These are phyloP conservation scores for Unio pictorum DNA, from an alignment of 2,888 invertebrate species.

Conservation along the genomic window DNA sequence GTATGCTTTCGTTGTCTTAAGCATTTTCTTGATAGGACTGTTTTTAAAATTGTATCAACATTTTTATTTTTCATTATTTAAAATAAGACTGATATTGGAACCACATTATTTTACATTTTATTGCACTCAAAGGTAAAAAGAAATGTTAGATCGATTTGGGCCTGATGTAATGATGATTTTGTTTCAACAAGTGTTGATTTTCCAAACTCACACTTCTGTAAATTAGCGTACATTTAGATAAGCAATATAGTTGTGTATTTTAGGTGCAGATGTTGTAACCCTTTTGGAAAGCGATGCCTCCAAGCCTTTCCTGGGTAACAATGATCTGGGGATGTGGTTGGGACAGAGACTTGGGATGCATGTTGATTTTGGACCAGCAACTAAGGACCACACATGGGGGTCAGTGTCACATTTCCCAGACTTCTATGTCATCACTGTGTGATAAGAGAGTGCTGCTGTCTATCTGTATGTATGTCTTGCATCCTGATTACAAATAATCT, in stretches of 20 bases:
- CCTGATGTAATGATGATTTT: not conserved
- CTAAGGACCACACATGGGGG: constrained; percentile 72
- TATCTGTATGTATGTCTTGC: not conserved
- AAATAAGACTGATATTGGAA: not conserved
- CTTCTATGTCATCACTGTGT: not conserved
- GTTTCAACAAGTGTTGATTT: not conserved
- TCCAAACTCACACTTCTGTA: not conserved
- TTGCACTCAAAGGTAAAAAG: not conserved
- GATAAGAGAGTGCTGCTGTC: not conserved
- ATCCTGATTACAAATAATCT: not conserved
- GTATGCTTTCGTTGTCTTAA: too few species aligned
- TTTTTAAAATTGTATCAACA: too few species aligned
- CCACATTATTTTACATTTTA: not conserved
- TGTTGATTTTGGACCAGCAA: constrained; percentile 71
- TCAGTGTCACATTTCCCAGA: constrained; percentile 27
- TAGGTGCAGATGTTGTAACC: constrained; percentile 70
- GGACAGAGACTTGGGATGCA: constrained; percentile 69
- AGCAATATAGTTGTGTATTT: constrained; percentile 4
- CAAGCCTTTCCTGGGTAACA: constrained; percentile 72
- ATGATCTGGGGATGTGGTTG: constrained; percentile 71
- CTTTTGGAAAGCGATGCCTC: constrained; percentile 71
- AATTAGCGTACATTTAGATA: not conserved
- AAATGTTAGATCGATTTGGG: not conserved
- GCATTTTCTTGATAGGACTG: not conserved
- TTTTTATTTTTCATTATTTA: not conserved